Evolutionary conservation across 2,797 vertebrate species (phyloP), one percentile per base, ranked within the genome.

Genomic region (Megalops cyprinoides): DNA sequence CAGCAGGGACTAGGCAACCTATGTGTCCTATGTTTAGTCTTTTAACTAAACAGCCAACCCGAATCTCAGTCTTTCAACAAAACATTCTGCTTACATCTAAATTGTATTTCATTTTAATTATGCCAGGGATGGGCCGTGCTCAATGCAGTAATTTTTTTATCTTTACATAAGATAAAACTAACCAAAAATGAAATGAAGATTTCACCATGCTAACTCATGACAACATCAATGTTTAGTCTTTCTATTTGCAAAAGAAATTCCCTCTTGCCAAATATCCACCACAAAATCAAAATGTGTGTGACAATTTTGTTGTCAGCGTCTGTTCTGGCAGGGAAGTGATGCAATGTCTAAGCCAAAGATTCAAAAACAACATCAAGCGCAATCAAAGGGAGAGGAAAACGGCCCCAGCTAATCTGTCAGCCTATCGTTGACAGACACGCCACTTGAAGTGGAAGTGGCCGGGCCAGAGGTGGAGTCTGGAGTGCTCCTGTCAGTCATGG

Each of bases 361-460:
- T 83, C 77, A 82, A 89, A 91, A 88, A 91, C 87, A 91, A 90
- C 87, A 82, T 56, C 0, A 74, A 58, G 84, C 51, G 23, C 46
- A 89, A 88, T 91, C 88, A 93, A 91, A 92, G 91, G 69, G 85
- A 74, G 79, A 58, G 55, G 74, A 77, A n/a, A 69, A 75, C n/a
- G n/a, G 77, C 82, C 84, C 81, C 81, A 82, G 83, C 83, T 34
- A 67, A 77, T 12, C 73, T 76, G 60, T 77, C 34, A 23, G n/a
- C 39, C 77, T 65, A 49, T 56, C 79, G 87, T 84, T 88, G 92
- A 94, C 89, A 91, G 93, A 92, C 82, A 4, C 28, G 56, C 69
- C n/a, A 82, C 82, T 84, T 83, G 81, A 80, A 44, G 81, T 34
- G 79, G 73, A 81, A 37, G 37, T 76, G 80, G 51, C 79, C 18